Percentiles rank a stretch among this genome's conserved stretches.
phyloP scores from a whole-genome alignment of 2,113 vertebrate genomes.

The Nestor notabilis region DNA sequence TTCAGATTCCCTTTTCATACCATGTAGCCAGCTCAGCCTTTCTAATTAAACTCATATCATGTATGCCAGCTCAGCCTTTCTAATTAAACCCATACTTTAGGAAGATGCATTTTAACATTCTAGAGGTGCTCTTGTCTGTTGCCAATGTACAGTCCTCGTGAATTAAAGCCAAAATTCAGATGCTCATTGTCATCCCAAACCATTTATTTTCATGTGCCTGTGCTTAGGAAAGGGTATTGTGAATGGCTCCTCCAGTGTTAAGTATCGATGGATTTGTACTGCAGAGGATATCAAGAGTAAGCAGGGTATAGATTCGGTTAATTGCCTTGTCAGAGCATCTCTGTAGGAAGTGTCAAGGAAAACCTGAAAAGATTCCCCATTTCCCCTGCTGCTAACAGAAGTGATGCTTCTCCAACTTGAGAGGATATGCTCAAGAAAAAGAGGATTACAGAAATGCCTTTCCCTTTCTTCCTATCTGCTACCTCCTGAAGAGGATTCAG shows the following conservation, averaged over 20 bases:
- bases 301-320: background rate
- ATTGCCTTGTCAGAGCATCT: background rate
- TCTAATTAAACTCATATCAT: background rate
- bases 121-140: background rate
- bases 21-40: background rate
- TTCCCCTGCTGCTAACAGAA: background rate
- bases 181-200: background rate
- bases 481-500: background rate
- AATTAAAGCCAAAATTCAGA: background rate
- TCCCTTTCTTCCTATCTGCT: background rate
- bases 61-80: background rate
- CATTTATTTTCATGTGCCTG: background rate
- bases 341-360: background rate
- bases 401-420: background rate
- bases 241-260: background rate
- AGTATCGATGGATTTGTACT: background rate
- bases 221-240: background rate
- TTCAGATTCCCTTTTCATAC: background rate
- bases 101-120: background rate
- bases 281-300: background rate
- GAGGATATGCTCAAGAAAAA: background rate
- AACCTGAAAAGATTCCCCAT: background rate
- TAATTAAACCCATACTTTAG: background rate
- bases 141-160: background rate
- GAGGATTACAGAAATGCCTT: background rate